Evolutionary conservation across 2,797 vertebrate species (phyloP).

Genomic region (Buceros bicornis): DNA sequence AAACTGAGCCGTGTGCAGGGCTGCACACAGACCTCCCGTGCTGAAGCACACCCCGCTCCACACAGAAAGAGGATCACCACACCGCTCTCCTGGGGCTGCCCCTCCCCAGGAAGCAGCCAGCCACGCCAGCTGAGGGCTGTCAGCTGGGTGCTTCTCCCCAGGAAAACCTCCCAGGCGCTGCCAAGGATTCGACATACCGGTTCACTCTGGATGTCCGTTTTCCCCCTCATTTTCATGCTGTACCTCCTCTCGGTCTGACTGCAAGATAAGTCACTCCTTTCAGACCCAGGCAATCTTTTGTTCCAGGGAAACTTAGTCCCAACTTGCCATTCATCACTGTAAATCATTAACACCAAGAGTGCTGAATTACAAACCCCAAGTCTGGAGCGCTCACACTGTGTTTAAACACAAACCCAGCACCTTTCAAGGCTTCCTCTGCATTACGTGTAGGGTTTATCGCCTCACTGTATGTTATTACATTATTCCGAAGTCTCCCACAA

Average conservation of each 20-base stretch:
- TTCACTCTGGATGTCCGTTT: background rate
- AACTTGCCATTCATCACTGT: background rate
- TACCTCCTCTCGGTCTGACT: background rate
- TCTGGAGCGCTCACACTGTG: background rate
- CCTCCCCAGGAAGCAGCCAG: background rate
- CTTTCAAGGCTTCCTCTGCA: background rate
- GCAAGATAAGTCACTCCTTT: background rate
- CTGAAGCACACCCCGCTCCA: background rate
- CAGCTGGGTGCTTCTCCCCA: background rate
- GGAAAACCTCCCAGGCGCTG: background rate
- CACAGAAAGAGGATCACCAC: rapidly evolving
- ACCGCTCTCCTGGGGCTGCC: background rate
- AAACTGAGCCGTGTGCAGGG: background rate
- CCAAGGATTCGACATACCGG: background rate
- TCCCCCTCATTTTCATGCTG: background rate
- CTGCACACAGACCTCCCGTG: rapidly evolving
- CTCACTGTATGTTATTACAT: background rate
- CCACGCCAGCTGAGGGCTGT: rapidly evolving
- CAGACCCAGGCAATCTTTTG: background rate
- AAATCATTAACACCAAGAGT: background rate
- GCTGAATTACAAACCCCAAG: background rate
- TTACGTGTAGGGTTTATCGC: background rate
- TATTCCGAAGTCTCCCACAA: background rate
- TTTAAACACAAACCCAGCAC: background rate
- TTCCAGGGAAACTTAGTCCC: background rate